Evolutionary conservation across 1,140 invertebrate genomes (phyloP), one percentile per base, ranked within the genome.

Genomic region (Calephelis nemesis): DNA sequence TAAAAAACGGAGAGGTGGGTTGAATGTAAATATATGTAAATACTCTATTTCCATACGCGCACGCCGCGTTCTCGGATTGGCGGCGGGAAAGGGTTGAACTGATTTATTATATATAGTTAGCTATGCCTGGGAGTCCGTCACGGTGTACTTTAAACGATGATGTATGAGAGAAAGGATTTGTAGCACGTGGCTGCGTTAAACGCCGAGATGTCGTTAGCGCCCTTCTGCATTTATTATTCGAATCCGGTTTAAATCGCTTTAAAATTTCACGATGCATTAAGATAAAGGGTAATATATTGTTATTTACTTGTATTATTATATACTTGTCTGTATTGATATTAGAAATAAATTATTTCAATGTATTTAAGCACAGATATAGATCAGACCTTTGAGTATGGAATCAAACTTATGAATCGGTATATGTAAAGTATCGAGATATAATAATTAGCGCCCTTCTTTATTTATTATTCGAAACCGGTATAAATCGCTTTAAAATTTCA

Each of bases 1-100:
- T 73, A 69, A 67, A 71, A 70, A 73, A 58, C 60, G 71, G 71
- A 62, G 65, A 45, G 58, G 54, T 50, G 63, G 42, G 47, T 69
- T n/a, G 62, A 42, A 74, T 76, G 75, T 72, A 74, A 73, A 76
- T 76, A 69, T 74, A 67, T 72, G 74, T 68, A 73, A 74, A 75
- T 78, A 63, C 68, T 70, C 63, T 70, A 71, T 71, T 58, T 71
- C 67, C 70, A 71, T 68, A 40, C 39, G 30, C 13, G 40, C 63
- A 13, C 45, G 62, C 12, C 13, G 40, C 47, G 50, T 19, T 42
- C 15, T 62, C 39, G 30, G 62, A 71, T 68, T 71, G 73, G 67
- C 47, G 62, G 64, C 64, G 63, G 40, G 47, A 50, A 66, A 66
- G 65, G 65, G 65, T 66, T 66, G 40, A 66, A 60, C 65, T 66